Evolutionary conservation across 1,140 invertebrate genomes (phyloP).

Genomic region (Aphis craccivora): DNA sequence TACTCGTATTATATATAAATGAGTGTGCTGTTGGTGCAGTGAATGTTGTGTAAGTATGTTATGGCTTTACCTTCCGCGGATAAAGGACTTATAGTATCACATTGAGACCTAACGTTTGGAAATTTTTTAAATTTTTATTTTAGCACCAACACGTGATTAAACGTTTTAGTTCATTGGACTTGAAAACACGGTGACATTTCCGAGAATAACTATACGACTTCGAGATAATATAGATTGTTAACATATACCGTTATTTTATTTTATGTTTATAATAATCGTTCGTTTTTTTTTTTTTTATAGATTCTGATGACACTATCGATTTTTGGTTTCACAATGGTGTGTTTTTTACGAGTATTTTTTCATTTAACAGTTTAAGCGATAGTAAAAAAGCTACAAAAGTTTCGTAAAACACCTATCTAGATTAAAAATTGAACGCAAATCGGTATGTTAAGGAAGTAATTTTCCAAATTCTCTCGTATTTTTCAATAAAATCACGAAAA

Average conservation of each 20-base stretch:
- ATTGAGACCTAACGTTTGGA: not conserved
- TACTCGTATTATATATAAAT: conserved; percentile 6
- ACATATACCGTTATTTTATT: not conserved
- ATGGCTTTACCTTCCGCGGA: not conserved
- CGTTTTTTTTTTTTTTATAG: not conserved
- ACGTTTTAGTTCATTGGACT: not conserved
- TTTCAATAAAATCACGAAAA: not conserved
- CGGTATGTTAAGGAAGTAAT: not conserved
- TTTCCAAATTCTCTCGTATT: not conserved
- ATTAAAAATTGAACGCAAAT: not conserved
- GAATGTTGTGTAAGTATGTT: not conserved
- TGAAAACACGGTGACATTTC: not conserved
- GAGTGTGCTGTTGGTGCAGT: not conserved
- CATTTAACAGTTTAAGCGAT: not conserved
- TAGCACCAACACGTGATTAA: not conserved
- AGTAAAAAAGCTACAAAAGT: not conserved
- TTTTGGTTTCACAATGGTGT: not conserved
- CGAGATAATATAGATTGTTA: too few relatives aligned
- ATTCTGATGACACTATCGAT: not conserved
- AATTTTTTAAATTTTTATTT: not conserved
- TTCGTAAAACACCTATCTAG: not conserved
- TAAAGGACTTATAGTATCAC: not conserved
- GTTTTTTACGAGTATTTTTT: not conserved
- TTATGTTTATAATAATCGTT: not conserved
- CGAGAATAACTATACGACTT: not conserved